Conservation (phyloP, 2,888 invertebrate species). For the Ichneumoninae sp. region DNA sequence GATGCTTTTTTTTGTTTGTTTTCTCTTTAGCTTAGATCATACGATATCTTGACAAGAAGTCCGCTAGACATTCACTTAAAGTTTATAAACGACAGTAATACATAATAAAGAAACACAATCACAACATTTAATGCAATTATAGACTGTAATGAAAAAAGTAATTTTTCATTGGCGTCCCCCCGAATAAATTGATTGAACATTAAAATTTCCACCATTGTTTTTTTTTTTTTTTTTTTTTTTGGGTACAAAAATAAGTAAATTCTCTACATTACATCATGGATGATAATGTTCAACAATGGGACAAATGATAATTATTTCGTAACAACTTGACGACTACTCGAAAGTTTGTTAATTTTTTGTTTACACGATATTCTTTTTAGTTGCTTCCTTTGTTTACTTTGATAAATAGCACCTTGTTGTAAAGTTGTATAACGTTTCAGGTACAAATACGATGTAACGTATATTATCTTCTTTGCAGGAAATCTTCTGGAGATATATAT, state of each 20-base stretch:
- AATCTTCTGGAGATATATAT: background rate
- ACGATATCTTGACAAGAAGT: slow-evolving; percentile 43
- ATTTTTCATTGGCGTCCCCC: slow-evolving; percentile 1
- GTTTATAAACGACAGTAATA: slow-evolving; percentile 43
- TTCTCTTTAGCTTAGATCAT: slow-evolving; percentile 32
- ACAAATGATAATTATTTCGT: slow-evolving; percentile 50
- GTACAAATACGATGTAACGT: slow-evolving; percentile 43
- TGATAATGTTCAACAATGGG: slow-evolving; percentile 62
- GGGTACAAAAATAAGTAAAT: slow-evolving; percentile 79
- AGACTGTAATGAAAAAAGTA: slow-evolving; percentile 23
- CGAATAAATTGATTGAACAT: background rate
- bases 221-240: slow-evolving; percentile 61
- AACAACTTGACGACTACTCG: slow-evolving; percentile 3
- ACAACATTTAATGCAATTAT: slow-evolving; percentile 20
- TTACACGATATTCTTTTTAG: slow-evolving; percentile 21
- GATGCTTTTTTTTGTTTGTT: slow-evolving; percentile 16
- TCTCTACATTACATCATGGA: slow-evolving; percentile 72
- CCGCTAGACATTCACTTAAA: slow-evolving; percentile 62
- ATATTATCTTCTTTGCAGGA: background rate
- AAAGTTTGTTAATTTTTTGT: background rate
- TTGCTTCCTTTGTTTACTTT: background rate
- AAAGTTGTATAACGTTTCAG: slow-evolving; percentile 34
- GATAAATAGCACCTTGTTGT: slow-evolving; percentile 55
- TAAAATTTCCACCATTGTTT: slow-evolving; percentile 16
- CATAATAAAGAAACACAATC: slow-evolving; percentile 17